Conservation (phyloP, 1,140 invertebrate species). For the Zaprionus ghesquierei region DNA sequence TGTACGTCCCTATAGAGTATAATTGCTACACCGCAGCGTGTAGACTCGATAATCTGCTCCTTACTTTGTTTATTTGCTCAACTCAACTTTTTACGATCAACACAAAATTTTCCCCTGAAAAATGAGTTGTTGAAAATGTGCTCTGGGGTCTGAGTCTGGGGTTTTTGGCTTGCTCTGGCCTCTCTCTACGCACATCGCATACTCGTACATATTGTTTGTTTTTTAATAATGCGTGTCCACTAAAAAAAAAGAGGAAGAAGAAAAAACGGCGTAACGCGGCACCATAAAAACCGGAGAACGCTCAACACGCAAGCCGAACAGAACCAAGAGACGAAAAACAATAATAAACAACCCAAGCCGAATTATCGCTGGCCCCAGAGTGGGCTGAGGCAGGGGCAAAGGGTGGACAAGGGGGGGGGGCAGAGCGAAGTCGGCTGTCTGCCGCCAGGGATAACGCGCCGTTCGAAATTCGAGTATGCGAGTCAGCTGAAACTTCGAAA, state of each 20-base stretch:
- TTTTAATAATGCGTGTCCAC: slow-evolving; percentile 82
- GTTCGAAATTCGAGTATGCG: slow-evolving; percentile 51
- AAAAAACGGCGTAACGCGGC: slow-evolving; percentile 69
- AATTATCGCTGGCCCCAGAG: slow-evolving; percentile 37
- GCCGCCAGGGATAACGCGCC: neutral
- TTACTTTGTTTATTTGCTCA: slow-evolving; percentile 62
- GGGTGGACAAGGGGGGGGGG: neutral
- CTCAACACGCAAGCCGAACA: slow-evolving; percentile 54
- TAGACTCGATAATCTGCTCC: neutral
- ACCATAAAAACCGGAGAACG: slow-evolving; percentile 65
- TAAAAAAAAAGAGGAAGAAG: slow-evolving; percentile 65
- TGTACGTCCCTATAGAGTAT: slow-evolving; percentile 18
- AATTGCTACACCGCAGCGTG: slow-evolving; percentile 11
- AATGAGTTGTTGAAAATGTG: slow-evolving; percentile 64
- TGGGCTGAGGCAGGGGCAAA: neutral
- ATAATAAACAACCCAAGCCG: slow-evolving; percentile 69
- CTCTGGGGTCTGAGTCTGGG: slow-evolving; percentile 22
- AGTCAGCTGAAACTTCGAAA: slow-evolving; percentile 57
- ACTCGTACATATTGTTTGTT: slow-evolving; percentile 80
- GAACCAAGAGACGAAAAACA: slow-evolving; percentile 45
- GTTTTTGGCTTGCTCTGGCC: slow-evolving; percentile 12
- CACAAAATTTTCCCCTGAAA: slow-evolving; percentile 67
- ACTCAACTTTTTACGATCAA: slow-evolving; percentile 60
- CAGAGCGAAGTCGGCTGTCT: neutral
- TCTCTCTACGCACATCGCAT: slow-evolving; percentile 41